Evolutionary conservation across 1,140 invertebrate species (phyloP), one percentile per base, ranked within the genome.

Genomic region (Apis laboriosa): DNA sequence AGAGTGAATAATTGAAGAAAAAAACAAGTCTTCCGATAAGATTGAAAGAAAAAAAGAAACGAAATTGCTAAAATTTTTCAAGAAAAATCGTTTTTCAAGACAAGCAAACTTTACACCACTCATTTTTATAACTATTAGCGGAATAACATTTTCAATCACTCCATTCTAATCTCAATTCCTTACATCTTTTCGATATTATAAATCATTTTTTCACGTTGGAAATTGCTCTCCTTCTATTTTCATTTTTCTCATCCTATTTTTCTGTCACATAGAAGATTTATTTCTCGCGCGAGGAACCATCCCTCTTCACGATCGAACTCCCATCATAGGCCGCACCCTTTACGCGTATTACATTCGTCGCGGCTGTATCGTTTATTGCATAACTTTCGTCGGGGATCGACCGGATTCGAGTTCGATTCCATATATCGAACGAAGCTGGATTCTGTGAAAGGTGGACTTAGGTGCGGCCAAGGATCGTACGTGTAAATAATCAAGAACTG

Each of bases 371-470:
- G 61, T 60, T 43, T 51, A 11, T 67, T 76, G 56, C 80, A 51
- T 78, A 86, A 83, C 24, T 51, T 49, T 5, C 2, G 34, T 15
- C 15, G 55, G 80, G 43, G 80, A 68, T 67, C 53, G 73, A 55
- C 21, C 53, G 24, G 43, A 19, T 64, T 74, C 19, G 24, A 68
- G 53, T 28, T 9, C 4, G 19, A 28, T 74, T 15, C 11, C n/a
- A 63, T 43, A 43, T 58, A 61, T 43, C 64, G 61, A 80, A 56
- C 43, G 76, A 79, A 72, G 74, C 60, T 49, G 60, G 56, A 75
- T 87, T 87, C 76, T 74, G 82, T 87, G 86, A 87, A 87, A 87
- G 86, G 86, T 87, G 77, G 86, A 73, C 61, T 83, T 81, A 87
- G 82, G 77, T 77, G 83, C 81, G 82, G 82, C 73, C 73, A 84